Base-by-base conservation (phyloP, 2,888 invertebrate genomes). In the Phortica magna region DNA sequence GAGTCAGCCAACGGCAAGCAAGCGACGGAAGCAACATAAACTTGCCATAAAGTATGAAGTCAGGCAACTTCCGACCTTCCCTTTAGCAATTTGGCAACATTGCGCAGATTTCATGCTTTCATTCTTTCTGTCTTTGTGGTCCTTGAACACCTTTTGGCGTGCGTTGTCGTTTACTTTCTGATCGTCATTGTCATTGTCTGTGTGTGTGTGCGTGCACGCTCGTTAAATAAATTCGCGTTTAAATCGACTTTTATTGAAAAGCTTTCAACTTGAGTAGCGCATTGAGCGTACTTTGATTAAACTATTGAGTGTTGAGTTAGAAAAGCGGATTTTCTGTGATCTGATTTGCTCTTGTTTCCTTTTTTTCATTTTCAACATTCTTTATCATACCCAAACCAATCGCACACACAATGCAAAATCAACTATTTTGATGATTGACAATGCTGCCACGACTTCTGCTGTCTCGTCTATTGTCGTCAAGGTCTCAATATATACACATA, bases 191-290 rank as follows among this genome's bases (percentile, higher is more conserved):
- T 71, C 53, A 53, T 22, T 14, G 41, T 19, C 4, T 19, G 19
- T 39, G 55, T 39, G 41, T 55, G 1, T 48, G 19, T 55, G 17
- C 42, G 55, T 14, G 65, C 14, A 65, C 10, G 76, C 48, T 76
- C 73, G 73, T 76, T 73, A 76, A 76, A 61, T 76, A 76, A 76
- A 76, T 73, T 76, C 73, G 59, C 53, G 57, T 73, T 73, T 73
- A 76, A 76, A 76, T 76, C 67, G 73, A 14, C 14, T 73, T 76
- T 73, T 73, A 76, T 76, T 73, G 76, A 76, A 73, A 76, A 68
- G 57, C 76, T 73, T 73, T 76, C 67, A 76, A 67, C 68, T 73
- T 73, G 55, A 67, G 76, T 73, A 73, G 75, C 43, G 75, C 55
- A 71, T 17, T 55, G 65, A 41, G 14, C 10, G 5, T n/a, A 65